Conservation (phyloP, 2,888 invertebrate species). For the Dermolepida albohirtum region DNA sequence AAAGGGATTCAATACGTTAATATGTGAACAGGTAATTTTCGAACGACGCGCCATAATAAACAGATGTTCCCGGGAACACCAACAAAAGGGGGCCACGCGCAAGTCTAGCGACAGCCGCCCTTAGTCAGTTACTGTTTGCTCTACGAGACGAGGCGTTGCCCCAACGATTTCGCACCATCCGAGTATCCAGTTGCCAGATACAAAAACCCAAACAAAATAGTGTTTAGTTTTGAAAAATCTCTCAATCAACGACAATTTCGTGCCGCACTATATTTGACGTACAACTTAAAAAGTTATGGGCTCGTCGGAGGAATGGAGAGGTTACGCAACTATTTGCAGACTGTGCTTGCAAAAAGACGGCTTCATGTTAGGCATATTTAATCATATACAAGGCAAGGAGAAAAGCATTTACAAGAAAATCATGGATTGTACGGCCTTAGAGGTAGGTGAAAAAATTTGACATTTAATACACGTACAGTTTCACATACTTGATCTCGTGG, state of each 20-base stretch:
- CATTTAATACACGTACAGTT: conserved; percentile 6
- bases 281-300: conserved; percentile 33
- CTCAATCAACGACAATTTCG: conserved; percentile 42
- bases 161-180: conserved; percentile 59
- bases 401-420: conserved; percentile 65
- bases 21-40: conserved; percentile 32
- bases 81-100: conserved; percentile 63
- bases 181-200: conserved; percentile 52
- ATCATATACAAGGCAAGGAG: conserved; percentile 66
- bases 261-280: conserved; percentile 20
- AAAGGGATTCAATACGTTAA: conserved; percentile 14
- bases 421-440: conserved; percentile 64
- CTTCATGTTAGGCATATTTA: conserved; percentile 74
- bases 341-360: conserved; percentile 75
- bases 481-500: conserved; percentile 32
- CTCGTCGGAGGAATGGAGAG: conserved; percentile 65
- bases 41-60: conserved; percentile 46
- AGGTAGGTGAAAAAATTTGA: conserved; percentile 57
- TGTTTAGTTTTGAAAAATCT: conserved; percentile 29
- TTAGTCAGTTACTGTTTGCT: conserved; percentile 68
- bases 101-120: conserved; percentile 61
- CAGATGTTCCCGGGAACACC: conserved; percentile 56
- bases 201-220: conserved; percentile 44
- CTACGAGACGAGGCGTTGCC: conserved; percentile 68
- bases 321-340: conserved; percentile 75